Conservation (phyloP, 2,888 invertebrate genomes). For the Globia sparganii region DNA sequence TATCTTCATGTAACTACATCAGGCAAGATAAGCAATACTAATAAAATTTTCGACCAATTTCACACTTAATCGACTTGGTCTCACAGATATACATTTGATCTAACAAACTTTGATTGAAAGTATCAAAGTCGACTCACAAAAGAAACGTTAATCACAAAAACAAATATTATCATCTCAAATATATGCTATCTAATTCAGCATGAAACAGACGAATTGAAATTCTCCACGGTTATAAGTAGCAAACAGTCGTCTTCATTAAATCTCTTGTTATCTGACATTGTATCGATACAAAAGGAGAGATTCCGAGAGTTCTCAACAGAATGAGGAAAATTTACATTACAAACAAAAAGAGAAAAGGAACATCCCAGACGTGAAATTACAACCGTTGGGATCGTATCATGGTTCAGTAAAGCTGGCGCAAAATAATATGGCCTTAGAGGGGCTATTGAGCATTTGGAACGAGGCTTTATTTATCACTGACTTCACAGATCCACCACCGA, state of each 20-base stretch:
- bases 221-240: constrained; percentile 73
- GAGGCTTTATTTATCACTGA: constrained; percentile 76
- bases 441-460: constrained; percentile 69
- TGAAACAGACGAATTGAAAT: constrained; percentile 75
- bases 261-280: constrained; percentile 80
- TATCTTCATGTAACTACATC: background rate
- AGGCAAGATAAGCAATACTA: background rate
- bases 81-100: constrained; percentile 1
- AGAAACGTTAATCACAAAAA: constrained; percentile 42
- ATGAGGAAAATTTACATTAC: constrained; percentile 84
- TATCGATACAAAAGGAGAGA: constrained; percentile 80
- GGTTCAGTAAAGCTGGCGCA: constrained; percentile 69
- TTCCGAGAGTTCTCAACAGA: constrained; percentile 77
- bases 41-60: constrained; percentile 6
- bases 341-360: constrained; percentile 80
- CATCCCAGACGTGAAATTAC: constrained; percentile 81
- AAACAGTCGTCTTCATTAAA: constrained; percentile 79
- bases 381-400: constrained; percentile 74
- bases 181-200: constrained; percentile 76
- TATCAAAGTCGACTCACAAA: constrained; percentile 5
- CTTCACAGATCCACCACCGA: constrained; percentile 67
- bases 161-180: constrained; percentile 55
- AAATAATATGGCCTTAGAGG: constrained; percentile 76
- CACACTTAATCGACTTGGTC: constrained; percentile 14
- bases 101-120: constrained; percentile 16